Percentiles rank a stretch among this genome's conserved stretches.
Evolutionary conservation across 2,888 invertebrate species (phyloP).

Genomic region (Candidula unifasciata): DNA sequence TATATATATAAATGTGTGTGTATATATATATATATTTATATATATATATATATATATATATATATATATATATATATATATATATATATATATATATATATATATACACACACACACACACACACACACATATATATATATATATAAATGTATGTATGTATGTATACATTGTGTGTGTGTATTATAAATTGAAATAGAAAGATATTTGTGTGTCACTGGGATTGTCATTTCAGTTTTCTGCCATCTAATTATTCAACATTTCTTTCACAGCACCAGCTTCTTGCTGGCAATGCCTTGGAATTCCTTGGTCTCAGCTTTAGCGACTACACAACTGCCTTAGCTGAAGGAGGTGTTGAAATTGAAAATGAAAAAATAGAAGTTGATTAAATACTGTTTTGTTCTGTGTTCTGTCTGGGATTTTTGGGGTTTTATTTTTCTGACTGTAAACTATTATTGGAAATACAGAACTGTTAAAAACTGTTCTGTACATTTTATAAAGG

Average conservation of each 20-base stretch:
- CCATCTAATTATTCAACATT: constrained; percentile 14
- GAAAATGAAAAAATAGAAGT: background rate
- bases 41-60: background rate
- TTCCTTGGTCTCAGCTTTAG: constrained; percentile 75
- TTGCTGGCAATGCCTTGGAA: constrained; percentile 77
- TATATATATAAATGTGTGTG: background rate
- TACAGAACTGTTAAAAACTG: too few species aligned
- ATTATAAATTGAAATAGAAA: too few species aligned
- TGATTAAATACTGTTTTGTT: background rate
- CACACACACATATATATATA: too few species aligned
- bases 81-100: too few species aligned
- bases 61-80: background rate
- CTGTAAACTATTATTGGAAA: too few species aligned
- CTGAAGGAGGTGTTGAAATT: background rate
- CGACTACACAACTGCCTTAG: background rate
- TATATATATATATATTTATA: too few species aligned
- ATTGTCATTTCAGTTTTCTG: too few species aligned
- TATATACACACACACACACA: too few species aligned
- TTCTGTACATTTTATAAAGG: too few species aligned
- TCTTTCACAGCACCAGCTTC: constrained; percentile 75
- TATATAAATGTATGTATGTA: too few species aligned
- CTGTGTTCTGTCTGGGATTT: background rate
- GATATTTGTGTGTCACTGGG: too few species aligned
- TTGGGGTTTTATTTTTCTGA: background rate
- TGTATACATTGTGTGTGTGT: too few species aligned